A percentile compares a stretch with the other conserved stretches of the same genome.
These are phyloP conservation scores for Leptopilina boulardi DNA, from an alignment of 1,140 invertebrate genomes.

Conservation along the genomic window DNA sequence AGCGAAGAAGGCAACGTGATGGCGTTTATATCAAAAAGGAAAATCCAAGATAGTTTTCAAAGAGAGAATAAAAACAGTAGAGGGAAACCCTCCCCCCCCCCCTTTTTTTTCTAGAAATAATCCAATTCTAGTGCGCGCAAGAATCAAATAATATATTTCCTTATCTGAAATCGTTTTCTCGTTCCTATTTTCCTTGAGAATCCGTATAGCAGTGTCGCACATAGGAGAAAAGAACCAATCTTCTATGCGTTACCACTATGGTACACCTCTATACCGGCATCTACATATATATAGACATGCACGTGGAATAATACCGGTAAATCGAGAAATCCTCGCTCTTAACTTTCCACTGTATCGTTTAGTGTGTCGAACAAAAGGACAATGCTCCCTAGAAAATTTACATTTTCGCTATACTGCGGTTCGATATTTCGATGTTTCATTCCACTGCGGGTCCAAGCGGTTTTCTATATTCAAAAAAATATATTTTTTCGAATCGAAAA, in stretches of 20 bases:
- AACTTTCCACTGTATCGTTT: constrained; percentile 48
- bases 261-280: constrained; percentile 56
- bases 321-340: constrained; percentile 62
- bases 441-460: not conserved
- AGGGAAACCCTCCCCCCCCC: too few relatives aligned
- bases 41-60: not conserved
- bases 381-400: constrained; percentile 50
- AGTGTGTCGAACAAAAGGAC: constrained; percentile 33
- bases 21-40: not conserved
- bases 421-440: constrained; percentile 46
- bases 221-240: constrained; percentile 50
- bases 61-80: constrained; percentile 45
- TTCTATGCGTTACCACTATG: constrained; percentile 52
- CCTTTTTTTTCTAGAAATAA: too few relatives aligned
- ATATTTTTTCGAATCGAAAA: not conserved
- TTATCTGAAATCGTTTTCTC: constrained; percentile 67
- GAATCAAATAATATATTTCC: constrained; percentile 66
- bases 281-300: too few relatives aligned
- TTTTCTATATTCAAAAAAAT: too few relatives aligned
- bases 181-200: constrained; percentile 58
- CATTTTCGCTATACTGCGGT: constrained; percentile 55
- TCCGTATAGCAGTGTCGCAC: too few relatives aligned
- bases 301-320: constrained; percentile 66
- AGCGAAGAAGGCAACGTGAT: not conserved
- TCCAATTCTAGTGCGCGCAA: constrained; percentile 54